Conservation (phyloP, 2,797 vertebrate genomes). For the Orientallactaga sibirica region DNA sequence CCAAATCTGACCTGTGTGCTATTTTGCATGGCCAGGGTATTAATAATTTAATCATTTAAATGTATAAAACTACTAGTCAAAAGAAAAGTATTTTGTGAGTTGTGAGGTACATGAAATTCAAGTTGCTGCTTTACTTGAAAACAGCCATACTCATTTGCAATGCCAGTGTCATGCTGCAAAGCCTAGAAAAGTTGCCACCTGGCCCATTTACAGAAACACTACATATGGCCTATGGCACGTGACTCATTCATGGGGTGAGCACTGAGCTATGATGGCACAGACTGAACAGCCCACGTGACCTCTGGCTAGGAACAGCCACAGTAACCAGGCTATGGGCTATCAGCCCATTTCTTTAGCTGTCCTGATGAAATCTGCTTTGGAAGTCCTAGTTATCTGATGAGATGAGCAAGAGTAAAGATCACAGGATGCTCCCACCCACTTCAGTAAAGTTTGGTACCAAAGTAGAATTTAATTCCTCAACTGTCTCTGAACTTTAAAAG, state of each 20-base stretch:
- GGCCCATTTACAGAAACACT: constrained; percentile 21
- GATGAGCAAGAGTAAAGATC: neutral
- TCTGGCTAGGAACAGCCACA: neutral
- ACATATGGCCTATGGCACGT: neutral
- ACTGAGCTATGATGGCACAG: constrained; percentile 56
- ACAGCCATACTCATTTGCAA: neutral
- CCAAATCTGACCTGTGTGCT: neutral
- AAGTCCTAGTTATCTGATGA: neutral
- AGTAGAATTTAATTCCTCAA: neutral
- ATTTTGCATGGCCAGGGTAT: neutral
- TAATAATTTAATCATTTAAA: constrained; percentile 30
- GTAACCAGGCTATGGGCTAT: neutral
- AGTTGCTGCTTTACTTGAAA: constrained; percentile 12
- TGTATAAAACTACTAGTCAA: neutral
- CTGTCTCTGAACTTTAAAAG: neutral
- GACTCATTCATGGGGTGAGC: neutral
- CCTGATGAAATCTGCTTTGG: neutral
- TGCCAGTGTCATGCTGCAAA: neutral
- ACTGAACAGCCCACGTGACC: constrained; percentile 34
- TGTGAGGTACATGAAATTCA: neutral
- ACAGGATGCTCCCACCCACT: neutral
- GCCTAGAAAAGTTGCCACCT: neutral
- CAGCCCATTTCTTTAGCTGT: neutral
- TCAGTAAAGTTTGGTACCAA: neutral
- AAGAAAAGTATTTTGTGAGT: constrained; percentile 17